A percentile compares a stretch with the other conserved stretches of the same genome.
Evolutionary conservation across 2,888 invertebrate genomes (phyloP).

Genomic region (Caenorhabditis becei): DNA sequence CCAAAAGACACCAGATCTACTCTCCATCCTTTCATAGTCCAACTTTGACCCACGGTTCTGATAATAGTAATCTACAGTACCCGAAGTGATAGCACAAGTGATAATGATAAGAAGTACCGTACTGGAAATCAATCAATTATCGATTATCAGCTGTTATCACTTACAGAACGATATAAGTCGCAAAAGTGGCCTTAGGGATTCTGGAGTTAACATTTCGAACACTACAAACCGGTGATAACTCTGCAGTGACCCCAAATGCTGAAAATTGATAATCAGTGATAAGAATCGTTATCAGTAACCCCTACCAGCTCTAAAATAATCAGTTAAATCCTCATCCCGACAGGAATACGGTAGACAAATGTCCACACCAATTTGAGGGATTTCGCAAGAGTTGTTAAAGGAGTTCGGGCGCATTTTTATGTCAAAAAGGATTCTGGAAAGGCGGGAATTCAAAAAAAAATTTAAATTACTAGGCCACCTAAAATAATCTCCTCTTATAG

Average conservation of each 20-base stretch:
- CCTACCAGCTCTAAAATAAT: constrained; percentile 48
- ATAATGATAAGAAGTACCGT: constrained; percentile 17
- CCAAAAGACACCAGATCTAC: constrained; percentile 23
- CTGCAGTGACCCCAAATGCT: constrained; percentile 25
- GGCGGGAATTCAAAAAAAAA: too few relatives aligned
- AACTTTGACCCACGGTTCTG: constrained; percentile 27
- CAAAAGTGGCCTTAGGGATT: constrained; percentile 2
- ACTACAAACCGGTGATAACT: constrained; percentile 51
- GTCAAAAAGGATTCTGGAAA: constrained; percentile 53
- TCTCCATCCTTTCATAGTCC: constrained; percentile 17
- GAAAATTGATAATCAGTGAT: constrained; percentile 4
- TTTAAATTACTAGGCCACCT: constrained; percentile 12
- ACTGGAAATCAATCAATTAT: constrained; percentile 1
- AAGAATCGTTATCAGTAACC: background rate
- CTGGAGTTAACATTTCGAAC: constrained; percentile 53
- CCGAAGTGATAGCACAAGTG: constrained; percentile 4
- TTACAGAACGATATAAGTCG: constrained; percentile 43
- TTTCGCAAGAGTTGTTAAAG: constrained; percentile 25
- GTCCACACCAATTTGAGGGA: constrained; percentile 61
- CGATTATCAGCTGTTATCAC: background rate
- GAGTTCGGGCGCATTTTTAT: constrained; percentile 43
- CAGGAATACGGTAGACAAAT: constrained; percentile 58
- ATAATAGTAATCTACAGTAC: constrained; percentile 49
- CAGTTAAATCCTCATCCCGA: constrained; percentile 51
- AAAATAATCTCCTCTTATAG: constrained; percentile 51